These are phyloP conservation scores for Pipistrellus pipistrellus DNA, from an alignment of 2,797 vertebrate genomes.

Conservation along the genomic window DNA sequence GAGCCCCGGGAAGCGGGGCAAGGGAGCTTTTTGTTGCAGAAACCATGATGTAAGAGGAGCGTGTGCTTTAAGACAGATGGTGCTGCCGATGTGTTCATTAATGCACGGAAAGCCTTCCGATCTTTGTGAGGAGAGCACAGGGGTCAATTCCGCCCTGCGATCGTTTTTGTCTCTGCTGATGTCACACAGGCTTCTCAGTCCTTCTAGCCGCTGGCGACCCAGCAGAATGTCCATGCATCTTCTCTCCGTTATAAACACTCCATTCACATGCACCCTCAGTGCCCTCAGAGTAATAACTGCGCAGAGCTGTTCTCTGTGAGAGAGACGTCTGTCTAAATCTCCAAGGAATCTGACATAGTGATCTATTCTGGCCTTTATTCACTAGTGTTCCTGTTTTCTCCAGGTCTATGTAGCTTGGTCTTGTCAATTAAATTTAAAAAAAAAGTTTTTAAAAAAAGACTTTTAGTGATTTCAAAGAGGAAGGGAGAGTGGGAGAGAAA, in stretches of 20 bases:
- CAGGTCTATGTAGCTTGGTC: neutral
- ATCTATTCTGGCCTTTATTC: neutral
- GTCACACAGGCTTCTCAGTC: constrained; percentile 27
- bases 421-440: neutral
- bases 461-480: too few species aligned
- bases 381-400: constrained; percentile 21
- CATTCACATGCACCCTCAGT: neutral
- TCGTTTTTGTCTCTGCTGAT: constrained; percentile 26
- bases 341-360: neutral
- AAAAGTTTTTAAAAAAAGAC: too few species aligned
- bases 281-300: constrained; percentile 7
- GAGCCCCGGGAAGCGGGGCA: neutral
- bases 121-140: constrained; percentile 17
- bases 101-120: neutral
- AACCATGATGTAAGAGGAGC: constrained; percentile 7
- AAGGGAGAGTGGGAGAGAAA: too few species aligned
- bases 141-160: neutral
- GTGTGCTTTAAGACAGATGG: constrained; percentile 1
- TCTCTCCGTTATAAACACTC: constrained; percentile 35
- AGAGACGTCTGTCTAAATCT: neutral
- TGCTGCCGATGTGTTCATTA: neutral
- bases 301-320: constrained; percentile 9
- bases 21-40: neutral
- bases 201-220: neutral
- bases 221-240: constrained; percentile 16